phyloP scores from a whole-genome alignment of 2,113 vertebrate species.

The Caranx ignobilis region DNA sequence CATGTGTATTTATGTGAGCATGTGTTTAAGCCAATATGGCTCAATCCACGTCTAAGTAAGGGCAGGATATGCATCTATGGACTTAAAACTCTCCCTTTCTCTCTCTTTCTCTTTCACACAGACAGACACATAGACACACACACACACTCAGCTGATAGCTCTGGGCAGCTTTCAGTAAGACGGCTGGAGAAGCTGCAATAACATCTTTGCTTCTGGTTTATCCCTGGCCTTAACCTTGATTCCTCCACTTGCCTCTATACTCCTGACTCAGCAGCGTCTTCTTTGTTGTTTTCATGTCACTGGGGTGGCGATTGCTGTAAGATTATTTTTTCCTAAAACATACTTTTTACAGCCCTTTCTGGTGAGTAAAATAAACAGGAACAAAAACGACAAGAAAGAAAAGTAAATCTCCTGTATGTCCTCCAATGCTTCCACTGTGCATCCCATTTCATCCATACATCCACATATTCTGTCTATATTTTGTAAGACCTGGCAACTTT shows the following conservation, averaged over 20 bases:
- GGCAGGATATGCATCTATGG: conserved; percentile 48
- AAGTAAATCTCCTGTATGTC: background rate
- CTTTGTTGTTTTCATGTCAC: background rate
- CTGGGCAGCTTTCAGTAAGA: conserved; percentile 66
- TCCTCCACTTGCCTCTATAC: conserved; percentile 39
- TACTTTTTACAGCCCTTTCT: background rate
- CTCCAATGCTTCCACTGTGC: background rate
- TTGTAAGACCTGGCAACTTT: background rate
- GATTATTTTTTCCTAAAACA: background rate
- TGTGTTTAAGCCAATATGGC: conserved; percentile 48
- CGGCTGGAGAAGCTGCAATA: conserved; percentile 67
- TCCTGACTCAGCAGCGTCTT: background rate
- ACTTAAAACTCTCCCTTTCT: background rate
- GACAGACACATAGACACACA: background rate
- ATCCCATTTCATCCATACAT: background rate
- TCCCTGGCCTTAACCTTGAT: conserved; percentile 65
- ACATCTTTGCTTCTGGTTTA: conserved; percentile 71
- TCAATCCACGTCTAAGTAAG: conserved; percentile 31
- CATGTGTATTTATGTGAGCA: conserved; percentile 21
- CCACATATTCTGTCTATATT: background rate
- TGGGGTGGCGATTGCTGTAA: background rate
- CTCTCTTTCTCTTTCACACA: background rate
- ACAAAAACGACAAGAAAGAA: background rate
- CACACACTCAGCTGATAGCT: conserved; percentile 33
- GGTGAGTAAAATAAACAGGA: background rate